Percentiles rank a stretch among this genome's conserved stretches.
Evolutionary conservation across 2,888 invertebrate genomes (phyloP).

Genomic region (Microdon myrmicae): DNA sequence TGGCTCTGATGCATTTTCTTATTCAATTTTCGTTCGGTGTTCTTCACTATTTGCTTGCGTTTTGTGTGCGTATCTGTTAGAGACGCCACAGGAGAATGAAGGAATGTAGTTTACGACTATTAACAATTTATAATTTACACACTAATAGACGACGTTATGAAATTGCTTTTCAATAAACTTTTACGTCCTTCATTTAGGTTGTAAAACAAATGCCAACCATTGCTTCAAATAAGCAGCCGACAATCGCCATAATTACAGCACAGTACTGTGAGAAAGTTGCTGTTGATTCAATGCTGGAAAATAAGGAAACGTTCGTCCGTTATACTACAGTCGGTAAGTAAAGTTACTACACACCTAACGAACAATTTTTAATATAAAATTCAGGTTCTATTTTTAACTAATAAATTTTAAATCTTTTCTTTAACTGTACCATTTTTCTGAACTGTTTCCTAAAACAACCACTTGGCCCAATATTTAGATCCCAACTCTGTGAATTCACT

Average conservation of each 20-base stretch:
- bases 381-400: background rate
- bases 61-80: too few relatives aligned
- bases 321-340: slow-evolving; percentile 95
- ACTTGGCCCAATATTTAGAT: slow-evolving; percentile 61
- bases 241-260: slow-evolving; percentile 97
- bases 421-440: background rate
- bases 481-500: slow-evolving; percentile 66
- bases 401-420: slow-evolving; percentile 7
- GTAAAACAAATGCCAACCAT: slow-evolving; percentile 96
- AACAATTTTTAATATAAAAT: background rate
- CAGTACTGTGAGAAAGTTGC: slow-evolving; percentile 98
- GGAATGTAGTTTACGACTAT: too few relatives aligned
- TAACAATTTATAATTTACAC: too few relatives aligned
- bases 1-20: too few relatives aligned
- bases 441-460: slow-evolving; percentile 42
- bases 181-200: slow-evolving; percentile 69
- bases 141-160: too few relatives aligned
- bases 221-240: slow-evolving; percentile 89
- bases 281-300: slow-evolving; percentile 97
- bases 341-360: background rate
- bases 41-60: too few relatives aligned
- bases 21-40: too few relatives aligned
- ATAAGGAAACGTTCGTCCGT: slow-evolving; percentile 94
- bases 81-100: too few relatives aligned
- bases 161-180: slow-evolving; percentile 2